Evolutionary conservation across 2,888 invertebrate genomes (phyloP).

Genomic region (Cyclophora punctaria): DNA sequence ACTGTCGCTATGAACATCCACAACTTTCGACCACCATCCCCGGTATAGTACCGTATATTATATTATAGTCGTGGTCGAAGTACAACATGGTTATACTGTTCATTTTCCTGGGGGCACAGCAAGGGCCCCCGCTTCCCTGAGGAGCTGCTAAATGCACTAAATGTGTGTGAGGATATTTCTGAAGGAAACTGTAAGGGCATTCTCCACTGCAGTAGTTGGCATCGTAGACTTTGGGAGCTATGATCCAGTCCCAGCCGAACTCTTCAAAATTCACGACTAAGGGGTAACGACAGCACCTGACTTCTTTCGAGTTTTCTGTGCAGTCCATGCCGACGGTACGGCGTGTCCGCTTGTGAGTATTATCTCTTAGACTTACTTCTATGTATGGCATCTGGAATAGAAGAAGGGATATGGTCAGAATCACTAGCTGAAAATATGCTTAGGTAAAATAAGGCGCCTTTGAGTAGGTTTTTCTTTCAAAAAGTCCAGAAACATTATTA

Average conservation of each 20-base stretch:
- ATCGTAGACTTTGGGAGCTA: slow-evolving; percentile 95
- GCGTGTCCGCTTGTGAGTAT: slow-evolving; percentile 78
- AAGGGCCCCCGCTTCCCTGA: slow-evolving; percentile 87
- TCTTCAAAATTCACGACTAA: slow-evolving; percentile 94
- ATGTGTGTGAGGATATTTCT: slow-evolving; percentile 91
- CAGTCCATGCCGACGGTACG: slow-evolving; percentile 89
- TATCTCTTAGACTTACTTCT: slow-evolving; percentile 68
- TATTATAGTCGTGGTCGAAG: slow-evolving; percentile 90
- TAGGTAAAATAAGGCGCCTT: no score
- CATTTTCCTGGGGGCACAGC: slow-evolving; percentile 93
- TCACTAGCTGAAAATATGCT: no score
- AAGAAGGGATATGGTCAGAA: background rate
- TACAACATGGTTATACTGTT: slow-evolving; percentile 93
- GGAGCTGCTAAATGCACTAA: slow-evolving; percentile 87
- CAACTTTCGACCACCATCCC: slow-evolving; percentile 97
- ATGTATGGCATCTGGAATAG: slow-evolving; percentile 67
- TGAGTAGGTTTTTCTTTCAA: background rate
- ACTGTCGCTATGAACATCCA: slow-evolving; percentile 84
- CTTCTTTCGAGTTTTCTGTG: slow-evolving; percentile 85
- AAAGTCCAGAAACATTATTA: no score
- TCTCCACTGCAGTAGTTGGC: slow-evolving; percentile 98
- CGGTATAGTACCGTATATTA: slow-evolving; percentile 90
- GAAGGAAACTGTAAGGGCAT: slow-evolving; percentile 91
- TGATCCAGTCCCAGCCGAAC: slow-evolving; percentile 98
- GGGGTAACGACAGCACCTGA: slow-evolving; percentile 95